A percentile compares a stretch with the other conserved stretches of the same genome.
These are phyloP conservation scores for Dinocampus coccinellae DNA, from an alignment of 2,888 invertebrate genomes.

Conservation along the genomic window DNA sequence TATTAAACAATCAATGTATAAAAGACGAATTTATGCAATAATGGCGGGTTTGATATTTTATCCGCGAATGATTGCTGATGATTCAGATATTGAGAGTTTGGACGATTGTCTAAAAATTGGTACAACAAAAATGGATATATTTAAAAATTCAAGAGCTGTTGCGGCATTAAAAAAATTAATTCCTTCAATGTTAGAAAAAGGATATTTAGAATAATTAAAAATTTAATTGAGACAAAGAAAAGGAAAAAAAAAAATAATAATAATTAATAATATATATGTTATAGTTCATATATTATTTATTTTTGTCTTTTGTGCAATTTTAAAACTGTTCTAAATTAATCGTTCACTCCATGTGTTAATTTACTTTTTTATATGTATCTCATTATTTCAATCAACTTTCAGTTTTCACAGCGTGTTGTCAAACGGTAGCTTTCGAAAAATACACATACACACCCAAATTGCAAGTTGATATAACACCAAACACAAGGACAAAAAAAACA, in stretches of 20 bases:
- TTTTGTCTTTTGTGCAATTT: too few species aligned
- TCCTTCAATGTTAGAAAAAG: conserved; percentile 44
- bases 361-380: too few species aligned
- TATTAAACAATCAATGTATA: conserved; percentile 47
- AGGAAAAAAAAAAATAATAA: too few species aligned
- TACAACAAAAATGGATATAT: conserved; percentile 47
- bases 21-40: conserved; percentile 48
- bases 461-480: not conserved
- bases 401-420: conserved; percentile 3
- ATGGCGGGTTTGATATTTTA: conserved; percentile 46
- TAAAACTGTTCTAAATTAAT: too few species aligned
- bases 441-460: not conserved
- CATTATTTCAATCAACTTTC: too few species aligned
- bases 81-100: conserved; percentile 47
- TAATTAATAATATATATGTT: too few species aligned
- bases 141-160: conserved; percentile 48
- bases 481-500: too few species aligned
- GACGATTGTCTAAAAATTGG: conserved; percentile 39
- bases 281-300: too few species aligned
- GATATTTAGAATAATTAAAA: conserved; percentile 49
- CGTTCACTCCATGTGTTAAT: too few species aligned
- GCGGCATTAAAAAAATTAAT: conserved; percentile 45
- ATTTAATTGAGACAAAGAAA: too few species aligned
- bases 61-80: conserved; percentile 50
- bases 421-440: conserved; percentile 16